Evolutionary conservation across 2,888 invertebrate genomes (phyloP).

Genomic region (Ophonus ardosiacus): DNA sequence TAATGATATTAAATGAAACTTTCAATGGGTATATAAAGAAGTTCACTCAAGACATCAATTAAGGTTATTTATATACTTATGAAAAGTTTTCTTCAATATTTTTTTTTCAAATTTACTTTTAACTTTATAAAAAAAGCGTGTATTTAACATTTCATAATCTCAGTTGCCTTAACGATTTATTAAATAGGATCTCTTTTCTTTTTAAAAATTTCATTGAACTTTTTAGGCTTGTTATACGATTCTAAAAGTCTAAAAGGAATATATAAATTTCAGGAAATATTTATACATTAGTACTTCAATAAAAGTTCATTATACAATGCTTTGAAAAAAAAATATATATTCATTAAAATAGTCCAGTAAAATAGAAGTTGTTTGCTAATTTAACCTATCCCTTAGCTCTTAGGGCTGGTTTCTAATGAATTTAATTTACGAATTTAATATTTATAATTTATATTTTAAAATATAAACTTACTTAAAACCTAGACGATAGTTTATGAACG

Average conservation of each 20-base stretch:
- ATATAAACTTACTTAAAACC: too few species aligned
- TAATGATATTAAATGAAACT: background rate
- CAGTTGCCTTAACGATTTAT: background rate
- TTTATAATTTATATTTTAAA: too few species aligned
- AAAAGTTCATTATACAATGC: background rate
- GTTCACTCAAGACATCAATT: background rate
- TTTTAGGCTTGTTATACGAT: background rate
- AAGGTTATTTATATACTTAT: background rate
- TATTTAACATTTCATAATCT: constrained; percentile 7
- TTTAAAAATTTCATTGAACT: background rate
- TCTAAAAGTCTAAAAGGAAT: background rate
- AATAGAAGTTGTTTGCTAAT: too few species aligned
- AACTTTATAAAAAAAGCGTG: background rate
- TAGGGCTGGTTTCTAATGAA: too few species aligned
- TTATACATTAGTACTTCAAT: background rate
- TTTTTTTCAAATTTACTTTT: background rate
- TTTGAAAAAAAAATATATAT: background rate
- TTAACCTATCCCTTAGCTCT: too few species aligned
- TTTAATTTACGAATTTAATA: too few species aligned
- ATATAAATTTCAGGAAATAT: background rate
- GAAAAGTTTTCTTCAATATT: background rate
- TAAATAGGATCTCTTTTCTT: background rate
- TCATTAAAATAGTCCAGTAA: too few species aligned
- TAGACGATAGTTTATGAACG: too few species aligned
- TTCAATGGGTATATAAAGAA: background rate